Evolutionary conservation across 2,113 vertebrate species (phyloP).

Genomic region (Ictalurus furcatus): DNA sequence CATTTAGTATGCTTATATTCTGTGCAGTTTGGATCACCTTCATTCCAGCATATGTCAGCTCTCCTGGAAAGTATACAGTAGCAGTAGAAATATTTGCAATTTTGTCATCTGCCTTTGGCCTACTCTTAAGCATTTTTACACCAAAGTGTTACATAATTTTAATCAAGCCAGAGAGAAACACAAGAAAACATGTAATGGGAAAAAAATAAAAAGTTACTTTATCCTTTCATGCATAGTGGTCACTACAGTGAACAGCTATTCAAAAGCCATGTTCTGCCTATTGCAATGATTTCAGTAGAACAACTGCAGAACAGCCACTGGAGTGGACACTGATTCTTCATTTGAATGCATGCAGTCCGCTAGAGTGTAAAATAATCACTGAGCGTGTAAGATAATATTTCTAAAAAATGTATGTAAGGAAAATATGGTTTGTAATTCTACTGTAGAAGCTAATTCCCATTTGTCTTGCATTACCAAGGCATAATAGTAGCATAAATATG

Average conservation of each 20-base stretch:
- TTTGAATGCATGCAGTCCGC: too few species aligned
- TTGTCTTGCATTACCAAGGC: too few species aligned
- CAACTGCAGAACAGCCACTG: too few species aligned
- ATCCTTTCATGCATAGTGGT: too few species aligned
- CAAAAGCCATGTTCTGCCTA: too few species aligned
- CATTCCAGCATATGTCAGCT: conserved; percentile 64
- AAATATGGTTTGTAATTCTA: background rate
- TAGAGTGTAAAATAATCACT: too few species aligned
- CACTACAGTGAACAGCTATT: too few species aligned
- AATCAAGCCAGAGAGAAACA: conserved; percentile 62
- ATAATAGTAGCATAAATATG: too few species aligned
- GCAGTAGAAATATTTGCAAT: conserved; percentile 67
- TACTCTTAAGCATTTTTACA: conserved; percentile 61
- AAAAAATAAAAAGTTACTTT: conserved; percentile 37
- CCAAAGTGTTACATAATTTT: conserved; percentile 66
- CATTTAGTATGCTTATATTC: conserved; percentile 64
- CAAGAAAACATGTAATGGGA: conserved; percentile 60
- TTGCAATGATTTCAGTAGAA: too few species aligned
- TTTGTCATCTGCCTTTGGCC: conserved; percentile 57
- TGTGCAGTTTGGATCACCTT: conserved; percentile 64
- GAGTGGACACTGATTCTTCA: too few species aligned
- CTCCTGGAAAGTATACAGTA: conserved; percentile 62
- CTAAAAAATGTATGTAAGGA: background rate
- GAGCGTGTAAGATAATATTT: background rate
- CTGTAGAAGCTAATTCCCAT: too few species aligned